Evolutionary conservation across 1,140 invertebrate species (phyloP).

Genomic region (Lethrus apterus): DNA sequence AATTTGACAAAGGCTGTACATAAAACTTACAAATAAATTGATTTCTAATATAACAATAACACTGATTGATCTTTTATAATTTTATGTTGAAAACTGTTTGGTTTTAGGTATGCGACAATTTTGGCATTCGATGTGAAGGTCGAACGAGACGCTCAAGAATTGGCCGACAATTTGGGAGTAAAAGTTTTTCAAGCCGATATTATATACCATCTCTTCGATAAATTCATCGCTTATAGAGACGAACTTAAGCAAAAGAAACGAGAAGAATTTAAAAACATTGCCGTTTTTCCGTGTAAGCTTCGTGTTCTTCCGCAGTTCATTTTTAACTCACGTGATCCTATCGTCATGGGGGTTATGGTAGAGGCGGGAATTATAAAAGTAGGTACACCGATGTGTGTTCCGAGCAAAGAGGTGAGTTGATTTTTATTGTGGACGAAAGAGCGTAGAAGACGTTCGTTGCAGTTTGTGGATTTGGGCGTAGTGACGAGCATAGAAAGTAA

Average conservation of each 20-base stretch:
- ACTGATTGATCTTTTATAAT: too few relatives aligned
- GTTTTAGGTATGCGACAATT: conserved; percentile 85
- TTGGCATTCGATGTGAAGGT: conserved; percentile 99
- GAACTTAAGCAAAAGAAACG: conserved; percentile 89
- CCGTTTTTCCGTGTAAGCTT: conserved; percentile 97
- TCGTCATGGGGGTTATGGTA: conserved; percentile 91
- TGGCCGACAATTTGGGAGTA: conserved; percentile 90
- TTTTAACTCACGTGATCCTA: conserved; percentile 97
- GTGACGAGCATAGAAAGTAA: conserved; percentile 91
- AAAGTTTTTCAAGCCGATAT: conserved; percentile 99
- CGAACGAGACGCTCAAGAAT: conserved; percentile 93
- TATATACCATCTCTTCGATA: conserved; percentile 99
- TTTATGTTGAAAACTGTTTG: conserved; percentile 37
- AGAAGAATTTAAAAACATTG: conserved; percentile 91
- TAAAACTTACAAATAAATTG: not conserved
- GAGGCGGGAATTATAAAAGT: conserved; percentile 93
- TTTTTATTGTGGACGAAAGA: not conserved
- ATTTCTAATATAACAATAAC: not conserved
- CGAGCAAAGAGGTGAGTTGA: conserved; percentile 77
- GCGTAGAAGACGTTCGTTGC: conserved; percentile 36
- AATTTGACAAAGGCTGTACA: not conserved
- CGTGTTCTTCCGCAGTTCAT: conserved; percentile 75
- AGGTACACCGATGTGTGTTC: conserved; percentile 95
- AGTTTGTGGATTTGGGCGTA: conserved; percentile 92
- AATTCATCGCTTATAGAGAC: conserved; percentile 90